Conservation (phyloP, 2,888 invertebrate species). For the Drosophila vallismaia region DNA sequence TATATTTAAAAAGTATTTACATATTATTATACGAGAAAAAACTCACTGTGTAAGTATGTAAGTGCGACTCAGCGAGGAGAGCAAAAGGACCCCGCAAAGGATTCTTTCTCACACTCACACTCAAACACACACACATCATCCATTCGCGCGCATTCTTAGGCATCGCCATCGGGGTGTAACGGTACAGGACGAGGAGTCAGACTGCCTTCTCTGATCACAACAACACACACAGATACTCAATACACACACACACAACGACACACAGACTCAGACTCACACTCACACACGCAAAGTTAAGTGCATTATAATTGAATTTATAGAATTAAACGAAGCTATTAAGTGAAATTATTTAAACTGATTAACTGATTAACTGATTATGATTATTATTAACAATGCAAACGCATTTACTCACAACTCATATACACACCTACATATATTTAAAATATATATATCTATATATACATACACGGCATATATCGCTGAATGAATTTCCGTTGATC, state of each 20-base stretch:
- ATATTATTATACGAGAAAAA: slow-evolving; percentile 68
- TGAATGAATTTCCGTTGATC: slow-evolving; percentile 52
- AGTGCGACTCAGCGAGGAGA: slow-evolving; percentile 37
- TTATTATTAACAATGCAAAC: slow-evolving; percentile 67
- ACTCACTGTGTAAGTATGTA: slow-evolving; percentile 55
- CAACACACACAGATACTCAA: slow-evolving; percentile 5
- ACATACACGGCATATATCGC: slow-evolving; percentile 52
- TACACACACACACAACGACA: slow-evolving; percentile 24
- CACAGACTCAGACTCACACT: slow-evolving; percentile 30
- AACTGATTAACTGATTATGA: slow-evolving; percentile 67
- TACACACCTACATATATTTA: slow-evolving; percentile 54
- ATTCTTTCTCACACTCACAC: slow-evolving; percentile 23
- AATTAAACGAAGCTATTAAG: slow-evolving; percentile 65
- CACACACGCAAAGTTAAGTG: slow-evolving; percentile 74
- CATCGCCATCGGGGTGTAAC: slow-evolving; percentile 22
- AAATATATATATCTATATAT: slow-evolving; percentile 40
- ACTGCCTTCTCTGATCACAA: slow-evolving; percentile 7
- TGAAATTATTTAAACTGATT: slow-evolving; percentile 73
- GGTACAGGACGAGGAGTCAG: slow-evolving; percentile 22
- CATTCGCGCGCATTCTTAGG: slow-evolving; percentile 43
- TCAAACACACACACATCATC: slow-evolving; percentile 17
- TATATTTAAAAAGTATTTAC: slow-evolving; percentile 78
- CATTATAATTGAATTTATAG: slow-evolving; percentile 78
- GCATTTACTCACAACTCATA: slow-evolving; percentile 74
- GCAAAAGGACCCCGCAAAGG: slow-evolving; percentile 39